Evolutionary conservation across 2,797 vertebrate genomes (phyloP), one percentile per base, ranked within the genome.

Genomic region (Steatocranus sp.): DNA sequence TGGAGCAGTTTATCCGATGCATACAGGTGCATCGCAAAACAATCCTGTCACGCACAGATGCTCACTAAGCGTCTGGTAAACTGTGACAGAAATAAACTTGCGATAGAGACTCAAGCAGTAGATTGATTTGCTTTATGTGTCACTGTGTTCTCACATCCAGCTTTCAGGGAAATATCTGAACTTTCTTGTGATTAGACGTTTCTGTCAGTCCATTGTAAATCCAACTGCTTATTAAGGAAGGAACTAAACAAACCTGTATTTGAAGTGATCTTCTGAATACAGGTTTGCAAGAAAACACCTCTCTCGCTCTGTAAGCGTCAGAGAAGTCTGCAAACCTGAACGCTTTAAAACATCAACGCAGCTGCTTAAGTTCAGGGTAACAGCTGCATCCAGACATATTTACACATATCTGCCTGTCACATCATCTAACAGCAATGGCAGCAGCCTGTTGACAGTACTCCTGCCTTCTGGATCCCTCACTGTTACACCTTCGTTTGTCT

Each of bases 351-450:
- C 61, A 50, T 53, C 20, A 20, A 56, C 32, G 53, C 89, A 88
- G 83, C 84, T 85, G 89, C 63, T 70, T 14, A 36, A n/a, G 76
- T 78, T 86, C 76, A 50, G 38, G 3, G 20, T 9, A 87, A 83
- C 86, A 91, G 88, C 88, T 90, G 87, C 83, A 84, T 58, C 38
- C 75, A 79, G 75, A 68, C 73, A 73, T 46, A 17, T 20, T 78
- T 76, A 23, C 30, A 51, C 70, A 75, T 68, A 80, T 23, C 15
- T 61, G 34, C 46, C 50, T 53, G 36, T 86, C 36, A 18, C 53
- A 75, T 41, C 18, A 30, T 80, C 38, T 77, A 46, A 83, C 54
- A 78, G 81, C 79, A 75, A 66, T n/a, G 3, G 17, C 68, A 73
- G 32, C 41, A 12, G 43, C 68, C 43, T 18, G 48, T 73, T 41